Evolutionary conservation across 2,797 vertebrate species (phyloP), one percentile per base, ranked within the genome.

Genomic region (Microhierax caerulescens): DNA sequence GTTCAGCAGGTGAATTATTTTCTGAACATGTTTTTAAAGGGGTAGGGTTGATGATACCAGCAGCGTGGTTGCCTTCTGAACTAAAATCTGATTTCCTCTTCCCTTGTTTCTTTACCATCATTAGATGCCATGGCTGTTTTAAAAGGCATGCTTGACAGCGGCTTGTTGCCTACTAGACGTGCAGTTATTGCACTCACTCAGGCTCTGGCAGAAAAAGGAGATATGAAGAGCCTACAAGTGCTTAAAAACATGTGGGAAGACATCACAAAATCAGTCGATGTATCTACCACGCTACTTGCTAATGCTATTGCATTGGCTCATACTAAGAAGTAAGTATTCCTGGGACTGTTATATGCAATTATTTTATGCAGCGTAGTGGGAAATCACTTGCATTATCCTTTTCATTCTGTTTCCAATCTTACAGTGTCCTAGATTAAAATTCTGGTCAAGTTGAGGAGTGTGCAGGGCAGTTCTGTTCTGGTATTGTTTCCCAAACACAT

Each of bases 251-350:
- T 98, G 84, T 41, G 98, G 11, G 96, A 97, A 57, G 93, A 43
- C 7, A 24, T 98, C 2, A 95, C 85, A 57, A 59, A 88, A 2
- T 73, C 68, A 8, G 5, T 98, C 91, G 97, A 95, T 80, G 27
- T 99, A 39, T 98, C 98, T 95, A 41, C 5, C 30, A 99, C 99
- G 97, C 20, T 99, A 95, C 98, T 99, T 27, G 17, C 98, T 94
- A 99, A 99, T 97, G 99, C 99, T 95, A 97, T 74, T 56, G 98
- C 98, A 45, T 76, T 99, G 83, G 99, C 98, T 65, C 97, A 98
- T 96, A 98, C 99, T 74, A 98, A 97, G 80, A 99, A 97, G 99
- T 99, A 98, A 98, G 99, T 94, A 80, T 94, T 90, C 86, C 21
- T 76, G 24, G 72, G 48, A 57, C 41, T 47, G 60, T 4, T 54